A percentile compares a stretch with the other conserved stretches of the same genome.
These are phyloP conservation scores for Drosophila tanythrix DNA, from an alignment of 2,888 invertebrate species.

Conservation along the genomic window DNA sequence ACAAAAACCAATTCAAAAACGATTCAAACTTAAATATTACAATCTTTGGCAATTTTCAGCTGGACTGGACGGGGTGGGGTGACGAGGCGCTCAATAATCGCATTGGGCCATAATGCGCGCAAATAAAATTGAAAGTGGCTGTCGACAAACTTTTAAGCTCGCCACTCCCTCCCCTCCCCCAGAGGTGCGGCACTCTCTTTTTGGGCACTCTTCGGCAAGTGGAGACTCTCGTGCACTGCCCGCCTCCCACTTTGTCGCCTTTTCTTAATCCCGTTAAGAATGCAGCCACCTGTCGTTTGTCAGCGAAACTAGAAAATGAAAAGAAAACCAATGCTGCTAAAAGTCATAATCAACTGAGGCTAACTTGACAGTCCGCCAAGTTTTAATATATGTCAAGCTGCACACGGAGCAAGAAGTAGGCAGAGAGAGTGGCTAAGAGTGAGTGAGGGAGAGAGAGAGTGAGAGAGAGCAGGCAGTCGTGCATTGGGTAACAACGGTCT, in stretches of 20 bases:
- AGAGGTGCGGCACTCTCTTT: not conserved
- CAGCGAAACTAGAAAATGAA: conserved; percentile 20
- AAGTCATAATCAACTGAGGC: conserved; percentile 62
- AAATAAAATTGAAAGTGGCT: conserved; percentile 76
- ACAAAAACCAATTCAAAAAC: conserved; percentile 28
- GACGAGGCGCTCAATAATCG: conserved; percentile 65
- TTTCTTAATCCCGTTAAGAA: not conserved
- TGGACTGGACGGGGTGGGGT: conserved; percentile 24
- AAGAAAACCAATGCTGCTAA: conserved; percentile 53
- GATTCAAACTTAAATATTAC: not conserved
- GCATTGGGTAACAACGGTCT: conserved; percentile 25
- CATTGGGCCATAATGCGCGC: conserved; percentile 58
- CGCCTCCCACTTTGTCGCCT: not conserved
- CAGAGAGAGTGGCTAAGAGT: not conserved
- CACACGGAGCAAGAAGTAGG: not conserved
- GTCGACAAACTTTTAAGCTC: conserved; percentile 22
- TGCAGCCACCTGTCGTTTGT: conserved; percentile 57
- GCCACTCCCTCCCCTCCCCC: conserved; percentile 1
- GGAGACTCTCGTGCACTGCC: not conserved
- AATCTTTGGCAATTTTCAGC: conserved; percentile 5
- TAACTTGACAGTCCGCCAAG: conserved; percentile 49
- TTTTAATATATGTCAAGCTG: conserved; percentile 58
- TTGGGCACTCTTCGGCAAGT: not conserved
- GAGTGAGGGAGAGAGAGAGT: not conserved
- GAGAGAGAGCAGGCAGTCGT: not conserved